These are phyloP conservation scores for Glomeris marginata DNA, from an alignment of 2,888 invertebrate species.

Conservation along the genomic window DNA sequence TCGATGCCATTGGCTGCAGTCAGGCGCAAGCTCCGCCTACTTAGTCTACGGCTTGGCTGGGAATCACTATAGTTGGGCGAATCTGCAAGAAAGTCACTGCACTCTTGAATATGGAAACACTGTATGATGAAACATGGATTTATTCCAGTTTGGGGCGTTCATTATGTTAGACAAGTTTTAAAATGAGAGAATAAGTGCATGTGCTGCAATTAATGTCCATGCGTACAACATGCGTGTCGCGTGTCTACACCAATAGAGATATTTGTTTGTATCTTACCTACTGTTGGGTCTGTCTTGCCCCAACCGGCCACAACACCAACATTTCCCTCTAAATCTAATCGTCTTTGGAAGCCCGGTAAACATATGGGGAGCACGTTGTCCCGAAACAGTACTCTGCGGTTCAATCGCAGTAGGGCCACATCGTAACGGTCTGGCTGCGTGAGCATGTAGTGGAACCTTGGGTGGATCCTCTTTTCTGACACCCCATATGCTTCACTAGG, in stretches of 20 bases:
- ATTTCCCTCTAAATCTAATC: slow-evolving; percentile 33
- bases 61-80: too few relatives aligned
- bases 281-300: slow-evolving; percentile 55
- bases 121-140: too few relatives aligned
- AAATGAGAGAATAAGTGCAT: not conserved
- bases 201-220: too few relatives aligned
- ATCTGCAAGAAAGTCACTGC: too few relatives aligned
- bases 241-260: too few relatives aligned
- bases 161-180: too few relatives aligned
- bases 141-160: too few relatives aligned
- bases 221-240: too few relatives aligned
- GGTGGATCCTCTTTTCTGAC: slow-evolving; percentile 58
- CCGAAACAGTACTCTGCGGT: slow-evolving; percentile 45
- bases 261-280: slow-evolving; percentile 30
- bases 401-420: slow-evolving; percentile 55
- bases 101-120: too few relatives aligned
- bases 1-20: too few relatives aligned
- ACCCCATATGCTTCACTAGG: slow-evolving; percentile 53
- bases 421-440: slow-evolving; percentile 68
- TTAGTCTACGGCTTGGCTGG: too few relatives aligned
- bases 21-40: too few relatives aligned
- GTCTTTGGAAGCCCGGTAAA: slow-evolving; percentile 41
- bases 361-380: slow-evolving; percentile 65
- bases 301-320: slow-evolving; percentile 61
- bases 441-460: slow-evolving; percentile 59